Evolutionary conservation across 2,888 invertebrate genomes (phyloP).

Genomic region (Sinohyriopsis cumingii): DNA sequence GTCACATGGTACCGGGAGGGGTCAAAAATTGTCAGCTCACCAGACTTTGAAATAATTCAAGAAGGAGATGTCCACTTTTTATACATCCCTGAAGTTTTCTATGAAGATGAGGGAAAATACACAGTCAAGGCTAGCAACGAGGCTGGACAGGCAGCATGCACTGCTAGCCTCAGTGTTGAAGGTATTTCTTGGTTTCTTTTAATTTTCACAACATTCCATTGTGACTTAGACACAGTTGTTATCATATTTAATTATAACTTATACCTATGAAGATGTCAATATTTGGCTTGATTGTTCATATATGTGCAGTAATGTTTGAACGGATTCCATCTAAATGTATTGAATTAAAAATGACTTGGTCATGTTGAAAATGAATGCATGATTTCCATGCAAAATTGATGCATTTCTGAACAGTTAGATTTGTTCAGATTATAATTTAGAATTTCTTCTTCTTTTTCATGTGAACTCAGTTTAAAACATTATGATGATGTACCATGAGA

Average conservation of each 20-base stretch:
- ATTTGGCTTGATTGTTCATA: no score
- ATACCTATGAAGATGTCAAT: no score
- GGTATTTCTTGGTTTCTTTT: conserved; percentile 43
- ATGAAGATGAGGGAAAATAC: conserved; percentile 72
- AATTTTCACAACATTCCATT: neutral
- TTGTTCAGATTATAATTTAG: neutral
- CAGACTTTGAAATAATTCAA: conserved; percentile 71
- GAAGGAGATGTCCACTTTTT: conserved; percentile 80
- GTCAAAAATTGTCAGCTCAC: conserved; percentile 71
- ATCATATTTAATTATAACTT: no score
- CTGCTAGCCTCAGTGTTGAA: conserved; percentile 82
- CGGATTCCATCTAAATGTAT: neutral
- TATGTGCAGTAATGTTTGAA: no score
- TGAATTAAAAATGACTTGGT: neutral
- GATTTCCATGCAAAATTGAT: neutral
- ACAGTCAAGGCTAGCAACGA: conserved; percentile 68
- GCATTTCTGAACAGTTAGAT: neutral
- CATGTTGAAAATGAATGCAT: neutral
- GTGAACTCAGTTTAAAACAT: neutral
- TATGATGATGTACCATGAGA: no score
- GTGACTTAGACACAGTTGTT: no score
- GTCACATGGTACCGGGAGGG: conserved; percentile 71
- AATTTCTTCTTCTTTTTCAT: neutral
- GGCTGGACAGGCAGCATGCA: conserved; percentile 77
- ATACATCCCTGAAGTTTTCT: conserved; percentile 79